phyloP scores from a whole-genome alignment of 2,113 vertebrate genomes.

The Orcinus orca region DNA sequence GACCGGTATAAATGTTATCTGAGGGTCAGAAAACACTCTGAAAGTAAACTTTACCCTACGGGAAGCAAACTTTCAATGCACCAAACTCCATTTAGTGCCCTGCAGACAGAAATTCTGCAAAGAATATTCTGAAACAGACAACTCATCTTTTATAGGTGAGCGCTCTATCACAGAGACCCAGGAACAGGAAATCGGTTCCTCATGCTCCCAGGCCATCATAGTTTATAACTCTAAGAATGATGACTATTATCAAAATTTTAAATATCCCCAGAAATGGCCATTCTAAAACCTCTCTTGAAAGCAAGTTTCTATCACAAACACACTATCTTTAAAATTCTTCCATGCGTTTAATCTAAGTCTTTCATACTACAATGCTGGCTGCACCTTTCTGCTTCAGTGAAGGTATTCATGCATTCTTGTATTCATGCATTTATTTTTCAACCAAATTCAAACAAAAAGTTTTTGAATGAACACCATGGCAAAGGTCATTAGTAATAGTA shows the following conservation, averaged over 20 bases:
- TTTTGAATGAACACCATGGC: not conserved
- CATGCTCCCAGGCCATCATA: slow-evolving; percentile 37
- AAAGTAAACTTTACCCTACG: slow-evolving; percentile 54
- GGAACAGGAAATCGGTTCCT: not conserved
- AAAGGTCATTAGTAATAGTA: not conserved
- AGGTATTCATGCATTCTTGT: not conserved
- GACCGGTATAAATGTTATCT: not conserved
- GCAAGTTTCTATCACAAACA: slow-evolving; percentile 55
- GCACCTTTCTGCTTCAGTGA: not conserved
- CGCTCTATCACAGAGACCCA: slow-evolving; percentile 48
- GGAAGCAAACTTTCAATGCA: slow-evolving; percentile 58
- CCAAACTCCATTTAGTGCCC: slow-evolving; percentile 60
- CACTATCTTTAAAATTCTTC: slow-evolving; percentile 52
- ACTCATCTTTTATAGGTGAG: slow-evolving; percentile 68
- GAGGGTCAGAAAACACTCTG: slow-evolving; percentile 50
- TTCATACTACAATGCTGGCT: not conserved
- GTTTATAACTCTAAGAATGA: slow-evolving; percentile 66
- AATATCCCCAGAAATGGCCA: slow-evolving; percentile 42
- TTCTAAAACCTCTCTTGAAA: slow-evolving; percentile 43
- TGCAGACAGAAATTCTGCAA: slow-evolving; percentile 57
- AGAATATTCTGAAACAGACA: slow-evolving; percentile 38
- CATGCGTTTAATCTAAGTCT: not conserved
- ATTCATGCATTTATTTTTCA: not conserved
- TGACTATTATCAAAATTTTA: slow-evolving; percentile 63
- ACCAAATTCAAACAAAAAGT: not conserved